These are phyloP conservation scores for Megaceryle alcyon DNA, from an alignment of 2,797 vertebrate species.

Conservation along the genomic window DNA sequence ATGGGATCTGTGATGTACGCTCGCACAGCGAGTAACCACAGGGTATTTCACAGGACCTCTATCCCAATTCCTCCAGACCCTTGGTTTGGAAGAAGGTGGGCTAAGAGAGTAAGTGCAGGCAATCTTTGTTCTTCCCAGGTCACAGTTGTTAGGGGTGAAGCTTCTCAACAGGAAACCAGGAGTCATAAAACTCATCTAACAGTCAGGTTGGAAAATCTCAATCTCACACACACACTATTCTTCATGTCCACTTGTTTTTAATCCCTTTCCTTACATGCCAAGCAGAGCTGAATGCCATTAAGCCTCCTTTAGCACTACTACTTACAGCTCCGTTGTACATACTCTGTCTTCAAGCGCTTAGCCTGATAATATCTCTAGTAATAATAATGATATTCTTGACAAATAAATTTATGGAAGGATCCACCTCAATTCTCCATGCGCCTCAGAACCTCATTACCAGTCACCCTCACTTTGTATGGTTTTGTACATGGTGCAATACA, in stretches of 20 bases:
- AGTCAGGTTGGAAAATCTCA: neutral
- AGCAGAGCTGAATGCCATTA: neutral
- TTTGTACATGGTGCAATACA: neutral
- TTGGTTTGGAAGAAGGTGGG: neutral
- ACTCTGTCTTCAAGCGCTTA: neutral
- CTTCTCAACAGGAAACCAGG: neutral
- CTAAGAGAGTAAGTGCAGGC: neutral
- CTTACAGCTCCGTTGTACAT: neutral
- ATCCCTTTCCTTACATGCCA: neutral
- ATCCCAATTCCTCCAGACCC: neutral
- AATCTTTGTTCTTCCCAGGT: neutral
- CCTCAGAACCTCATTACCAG: rapidly evolving
- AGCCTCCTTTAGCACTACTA: neutral
- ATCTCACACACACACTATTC: rapidly evolving
- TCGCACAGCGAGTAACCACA: neutral
- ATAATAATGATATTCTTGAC: neutral
- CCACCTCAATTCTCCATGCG: neutral
- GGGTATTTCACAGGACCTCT: neutral
- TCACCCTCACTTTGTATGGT: neutral
- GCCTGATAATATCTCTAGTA: no score
- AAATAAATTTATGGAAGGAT: neutral
- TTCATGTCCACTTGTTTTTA: neutral
- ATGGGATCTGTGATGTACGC: rapidly evolving
- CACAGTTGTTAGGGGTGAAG: neutral
- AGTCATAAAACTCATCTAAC: neutral